Evolutionary conservation across 2,888 invertebrate species (phyloP).

Genomic region (Torymus texanus): DNA sequence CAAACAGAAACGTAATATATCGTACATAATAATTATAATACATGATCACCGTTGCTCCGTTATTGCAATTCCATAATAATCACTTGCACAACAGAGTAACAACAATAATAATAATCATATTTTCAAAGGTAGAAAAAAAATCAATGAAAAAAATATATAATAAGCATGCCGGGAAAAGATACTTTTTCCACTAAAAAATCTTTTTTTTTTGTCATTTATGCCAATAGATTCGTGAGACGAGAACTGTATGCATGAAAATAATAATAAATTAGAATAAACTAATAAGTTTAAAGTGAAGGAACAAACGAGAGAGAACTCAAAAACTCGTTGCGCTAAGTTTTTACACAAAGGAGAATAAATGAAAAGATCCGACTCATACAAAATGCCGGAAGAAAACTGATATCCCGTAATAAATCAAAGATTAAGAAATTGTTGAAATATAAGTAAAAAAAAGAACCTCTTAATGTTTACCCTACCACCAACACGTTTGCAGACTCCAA

Average conservation of each 20-base stretch:
- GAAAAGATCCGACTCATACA: slow-evolving; percentile 33
- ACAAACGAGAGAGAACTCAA: slow-evolving; percentile 54
- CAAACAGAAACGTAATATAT: slow-evolving; percentile 33
- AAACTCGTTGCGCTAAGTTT: slow-evolving; percentile 33
- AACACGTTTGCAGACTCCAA: slow-evolving; percentile 61
- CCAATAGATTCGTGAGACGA: slow-evolving; percentile 67
- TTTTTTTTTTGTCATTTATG: slow-evolving; percentile 52
- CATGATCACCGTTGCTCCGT: slow-evolving; percentile 26
- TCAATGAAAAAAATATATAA: slow-evolving; percentile 52
- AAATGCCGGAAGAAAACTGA: slow-evolving; percentile 8
- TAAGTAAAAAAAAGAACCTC: slow-evolving; percentile 43
- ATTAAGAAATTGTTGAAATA: not conserved
- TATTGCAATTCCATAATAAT: slow-evolving; percentile 26
- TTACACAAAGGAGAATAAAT: slow-evolving; percentile 58
- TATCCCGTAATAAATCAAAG: slow-evolving; percentile 8
- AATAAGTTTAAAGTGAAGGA: slow-evolving; percentile 55
- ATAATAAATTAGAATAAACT: slow-evolving; percentile 52
- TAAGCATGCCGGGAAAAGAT: slow-evolving; percentile 79
- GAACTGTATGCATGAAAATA: slow-evolving; percentile 46
- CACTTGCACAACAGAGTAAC: slow-evolving; percentile 33
- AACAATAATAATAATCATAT: slow-evolving; percentile 42
- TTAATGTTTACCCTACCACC: slow-evolving; percentile 69
- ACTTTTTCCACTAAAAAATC: slow-evolving; percentile 61
- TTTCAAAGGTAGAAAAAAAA: slow-evolving; percentile 64
- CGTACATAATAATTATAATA: slow-evolving; percentile 22